Evolutionary conservation across 2,113 vertebrate species (phyloP), one percentile per base, ranked within the genome.

Genomic region (Campylorhamphus procurvoides): DNA sequence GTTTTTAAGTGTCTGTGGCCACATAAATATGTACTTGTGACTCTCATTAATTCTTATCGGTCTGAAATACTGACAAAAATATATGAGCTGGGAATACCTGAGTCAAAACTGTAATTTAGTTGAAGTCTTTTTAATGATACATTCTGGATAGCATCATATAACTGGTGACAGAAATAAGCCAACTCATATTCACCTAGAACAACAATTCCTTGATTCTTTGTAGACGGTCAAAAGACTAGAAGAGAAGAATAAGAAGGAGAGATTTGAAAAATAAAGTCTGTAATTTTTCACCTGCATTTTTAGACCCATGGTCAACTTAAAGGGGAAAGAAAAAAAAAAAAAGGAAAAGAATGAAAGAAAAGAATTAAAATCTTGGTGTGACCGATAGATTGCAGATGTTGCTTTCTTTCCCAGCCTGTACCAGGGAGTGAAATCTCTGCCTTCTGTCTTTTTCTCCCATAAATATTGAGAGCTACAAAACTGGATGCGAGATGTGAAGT

Each of bases 21-120:
- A 73, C 92, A 91, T 95, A 94, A 95, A 87, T 89, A 90, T 40
- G n/a, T 79, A 80, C 78, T 95, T 83, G 84, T 67, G 87, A 94
- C 91, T 96, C 91, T 93, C 95, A 95, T 95, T 96, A 95, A 95
- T 97, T 90, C 96, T 96, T 96, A 94, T 93, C 52, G 13, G 67
- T 64, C 93, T 95, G 95, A 90, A 97, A 77, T 77, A 37, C 59
- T 94, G 92, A 95, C 96, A 95, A 95, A 95, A 97, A 96, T 96
- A 96, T 96, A 96, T 91, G 90, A 96, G 94, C 96, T 96, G 96
- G 94, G 95, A 96, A 94, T 94, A 93, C 78, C 80, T 90, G 81
- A 95, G 84, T 97, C 8, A 47, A 96, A 95, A 95, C 71, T 93
- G 67, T 91, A 96, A 97, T 97, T 96, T 96, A 92, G 71, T 80